Base-by-base conservation (phyloP, 2,797 vertebrate species). In the Halcyon smyrnensis region DNA sequence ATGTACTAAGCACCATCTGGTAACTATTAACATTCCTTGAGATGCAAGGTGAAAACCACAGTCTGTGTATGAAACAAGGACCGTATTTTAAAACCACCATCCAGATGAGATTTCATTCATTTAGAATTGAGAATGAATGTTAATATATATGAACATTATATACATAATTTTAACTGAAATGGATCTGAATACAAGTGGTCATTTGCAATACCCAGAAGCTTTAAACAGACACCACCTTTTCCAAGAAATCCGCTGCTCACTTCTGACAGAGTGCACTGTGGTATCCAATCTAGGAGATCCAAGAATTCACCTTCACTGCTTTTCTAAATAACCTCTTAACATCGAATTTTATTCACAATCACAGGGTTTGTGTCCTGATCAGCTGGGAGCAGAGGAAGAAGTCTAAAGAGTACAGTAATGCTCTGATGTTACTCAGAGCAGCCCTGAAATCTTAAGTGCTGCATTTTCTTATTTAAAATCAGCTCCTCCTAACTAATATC, bases 381-480 rank as follows among this genome's bases (percentile, higher is more conserved):
- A 0, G 28, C 53, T 69, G 57, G 21, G 30, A 93, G 56, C 37
- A 65, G 64, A 73, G 32, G 36, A 87, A 89, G 37, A 76, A 70
- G 27, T 51, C 36, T 0, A 0, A 45, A 59, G 60, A 50, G 46
- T 8, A 27, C 11, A 53, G 18, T 6, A 27, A 37, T 25, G 34
- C 21, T 48, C 36, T 53, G 51, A 24, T 75, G 67, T 57, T 57
- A 32, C 24, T 67, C 75, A 50, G 27, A 27, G 56, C 41, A 81
- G 34, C 59, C n/a, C 46, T 79, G 67, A 81, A 37, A 51, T 54
- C 36, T 36, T 12, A 41, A 56, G 57, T 46, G 11, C n/a, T 90
- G 41, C 13, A 12, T 90, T 93, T 92, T 19, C 43, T 43, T 69
- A 3, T 69, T 88, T 68, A 77, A 86, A 87, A 73, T 34, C 59